Evolutionary conservation across 2,113 vertebrate genomes (phyloP).

Genomic region (Aegithalos caudatus): DNA sequence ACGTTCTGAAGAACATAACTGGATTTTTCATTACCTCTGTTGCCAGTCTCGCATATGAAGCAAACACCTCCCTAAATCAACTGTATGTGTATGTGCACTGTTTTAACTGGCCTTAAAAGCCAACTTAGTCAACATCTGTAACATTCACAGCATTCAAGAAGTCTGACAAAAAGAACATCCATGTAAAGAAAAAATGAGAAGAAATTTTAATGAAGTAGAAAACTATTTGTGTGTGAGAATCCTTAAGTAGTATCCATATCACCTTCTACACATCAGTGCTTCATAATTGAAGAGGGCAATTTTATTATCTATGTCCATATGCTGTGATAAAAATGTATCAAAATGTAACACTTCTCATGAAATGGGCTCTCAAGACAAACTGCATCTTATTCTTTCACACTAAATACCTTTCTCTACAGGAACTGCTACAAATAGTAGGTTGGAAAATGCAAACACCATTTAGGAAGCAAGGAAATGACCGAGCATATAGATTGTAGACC

Average conservation of each 20-base stretch:
- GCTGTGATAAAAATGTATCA: not conserved
- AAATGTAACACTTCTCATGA: not conserved
- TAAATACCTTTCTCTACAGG: not conserved
- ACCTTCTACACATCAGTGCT: not conserved
- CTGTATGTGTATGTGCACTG: not conserved
- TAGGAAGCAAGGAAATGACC: not conserved
- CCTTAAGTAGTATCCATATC: not conserved
- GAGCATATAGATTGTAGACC: not conserved
- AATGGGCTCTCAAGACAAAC: not conserved
- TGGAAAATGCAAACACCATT: not conserved
- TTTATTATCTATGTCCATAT: fast-evolving
- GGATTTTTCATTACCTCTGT: not conserved
- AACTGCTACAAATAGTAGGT: not conserved
- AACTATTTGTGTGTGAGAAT: not conserved
- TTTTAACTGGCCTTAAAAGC: not conserved
- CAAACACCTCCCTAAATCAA: not conserved
- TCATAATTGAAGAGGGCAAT: not conserved
- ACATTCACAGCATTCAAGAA: not conserved
- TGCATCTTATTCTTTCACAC: not conserved
- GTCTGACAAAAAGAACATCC: not conserved
- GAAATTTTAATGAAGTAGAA: not conserved
- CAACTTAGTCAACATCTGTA: not conserved
- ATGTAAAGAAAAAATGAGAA: not conserved
- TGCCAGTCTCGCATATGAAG: not conserved
- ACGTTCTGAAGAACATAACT: not conserved